Evolutionary conservation across 2,797 vertebrate genomes (phyloP).

Genomic region (Poecilia velifera): DNA sequence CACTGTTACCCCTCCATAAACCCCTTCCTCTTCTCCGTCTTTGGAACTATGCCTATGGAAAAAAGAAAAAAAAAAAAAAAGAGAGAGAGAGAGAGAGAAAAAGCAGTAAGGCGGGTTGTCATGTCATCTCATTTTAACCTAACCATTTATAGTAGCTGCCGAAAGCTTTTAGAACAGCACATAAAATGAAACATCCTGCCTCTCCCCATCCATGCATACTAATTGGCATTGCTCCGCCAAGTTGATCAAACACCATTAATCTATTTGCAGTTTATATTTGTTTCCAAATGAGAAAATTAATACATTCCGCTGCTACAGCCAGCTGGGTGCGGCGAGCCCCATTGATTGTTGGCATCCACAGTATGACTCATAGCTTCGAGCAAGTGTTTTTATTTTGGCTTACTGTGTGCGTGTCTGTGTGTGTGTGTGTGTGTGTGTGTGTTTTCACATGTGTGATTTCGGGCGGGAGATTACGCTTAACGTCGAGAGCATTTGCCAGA

Average conservation of each 20-base stretch:
- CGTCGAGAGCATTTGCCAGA: slow-evolving; percentile 48
- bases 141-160: slow-evolving; percentile 35
- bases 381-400: slow-evolving; percentile 60
- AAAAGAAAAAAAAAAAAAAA: not conserved
- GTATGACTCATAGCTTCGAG: slow-evolving; percentile 69
- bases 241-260: slow-evolving; percentile 77
- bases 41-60: slow-evolving; percentile 3
- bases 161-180: slow-evolving; percentile 43
- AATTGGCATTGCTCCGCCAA: slow-evolving; percentile 60
- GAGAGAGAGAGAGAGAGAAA: not conserved
- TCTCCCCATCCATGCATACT: slow-evolving; percentile 50
- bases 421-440: not conserved
- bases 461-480: slow-evolving; percentile 45
- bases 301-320: slow-evolving; percentile 63
- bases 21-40: not conserved
- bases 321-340: slow-evolving; percentile 64
- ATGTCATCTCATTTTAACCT: slow-evolving; percentile 21
- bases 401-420: not conserved
- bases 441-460: slow-evolving; percentile 23
- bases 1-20: slow-evolving; percentile 16
- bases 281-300: slow-evolving; percentile 76
- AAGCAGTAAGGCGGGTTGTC: slow-evolving; percentile 22
- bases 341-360: slow-evolving; percentile 73
- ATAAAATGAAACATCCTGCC: slow-evolving; percentile 39
- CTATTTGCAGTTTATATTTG: slow-evolving; percentile 75